Percentiles rank a stretch among this genome's conserved stretches.
phyloP scores from a whole-genome alignment of 2,113 vertebrate genomes.

The Prochilodus magdalenae region DNA sequence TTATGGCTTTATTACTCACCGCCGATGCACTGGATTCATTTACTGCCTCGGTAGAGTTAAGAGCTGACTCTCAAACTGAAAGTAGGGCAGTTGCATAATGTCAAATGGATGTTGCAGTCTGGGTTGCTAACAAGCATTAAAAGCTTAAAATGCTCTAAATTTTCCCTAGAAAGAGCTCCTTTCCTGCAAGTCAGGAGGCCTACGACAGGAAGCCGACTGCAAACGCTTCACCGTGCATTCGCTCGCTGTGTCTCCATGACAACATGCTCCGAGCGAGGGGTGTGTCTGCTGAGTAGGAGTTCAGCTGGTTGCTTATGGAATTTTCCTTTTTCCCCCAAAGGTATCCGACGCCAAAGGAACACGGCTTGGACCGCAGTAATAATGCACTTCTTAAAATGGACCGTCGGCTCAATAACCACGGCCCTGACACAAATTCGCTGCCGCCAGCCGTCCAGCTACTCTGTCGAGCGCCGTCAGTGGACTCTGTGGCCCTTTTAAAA shows the following conservation, averaged over 20 bases:
- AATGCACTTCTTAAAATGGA: background rate
- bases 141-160: constrained; percentile 5
- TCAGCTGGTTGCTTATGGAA: constrained; percentile 47
- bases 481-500: background rate
- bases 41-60: background rate
- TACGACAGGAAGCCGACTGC: constrained; percentile 57
- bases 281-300: constrained; percentile 55
- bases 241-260: constrained; percentile 58
- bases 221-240: constrained; percentile 51
- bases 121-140: background rate
- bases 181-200: constrained; percentile 32
- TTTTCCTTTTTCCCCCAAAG: constrained; percentile 29
- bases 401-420: background rate
- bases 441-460: background rate
- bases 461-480: background rate
- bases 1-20: background rate
- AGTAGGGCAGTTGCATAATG: constrained; percentile 10
- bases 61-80: background rate
- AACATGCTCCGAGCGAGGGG: constrained; percentile 54
- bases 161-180: constrained; percentile 33
- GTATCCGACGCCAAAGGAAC: constrained; percentile 8
- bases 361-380: background rate
- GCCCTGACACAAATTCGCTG: background rate
- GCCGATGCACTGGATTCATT: background rate
- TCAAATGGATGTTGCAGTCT: background rate